Evolutionary conservation across 1,140 invertebrate genomes (phyloP).

Genomic region (Linepithema humile): DNA sequence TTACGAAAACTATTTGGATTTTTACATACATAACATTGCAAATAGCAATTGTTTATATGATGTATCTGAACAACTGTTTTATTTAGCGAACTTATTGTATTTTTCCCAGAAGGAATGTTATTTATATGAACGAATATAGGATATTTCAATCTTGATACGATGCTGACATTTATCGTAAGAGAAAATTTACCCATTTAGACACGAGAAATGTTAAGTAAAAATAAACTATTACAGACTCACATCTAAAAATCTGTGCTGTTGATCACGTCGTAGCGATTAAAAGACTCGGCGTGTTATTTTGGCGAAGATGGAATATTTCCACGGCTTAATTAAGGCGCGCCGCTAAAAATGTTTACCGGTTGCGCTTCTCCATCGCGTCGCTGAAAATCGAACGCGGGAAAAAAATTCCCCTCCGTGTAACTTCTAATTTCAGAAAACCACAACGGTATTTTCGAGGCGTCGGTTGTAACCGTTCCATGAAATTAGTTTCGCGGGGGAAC

Average conservation of each 20-base stretch:
- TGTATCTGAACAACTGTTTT: not conserved
- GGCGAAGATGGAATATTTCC: not conserved
- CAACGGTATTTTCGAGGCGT: slow-evolving; percentile 71
- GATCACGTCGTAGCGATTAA: slow-evolving; percentile 18
- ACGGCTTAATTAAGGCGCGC: slow-evolving; percentile 22
- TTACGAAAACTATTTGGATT: not conserved
- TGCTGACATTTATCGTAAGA: too few species aligned
- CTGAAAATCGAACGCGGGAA: slow-evolving; percentile 20
- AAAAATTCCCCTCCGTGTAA: slow-evolving; percentile 49
- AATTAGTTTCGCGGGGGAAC: slow-evolving; percentile 71
- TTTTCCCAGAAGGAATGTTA: not conserved
- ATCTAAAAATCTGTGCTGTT: slow-evolving; percentile 13
- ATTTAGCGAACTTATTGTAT: not conserved
- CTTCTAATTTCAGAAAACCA: slow-evolving; percentile 70
- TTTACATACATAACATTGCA: not conserved
- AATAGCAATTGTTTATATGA: not conserved
- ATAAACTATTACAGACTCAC: not conserved
- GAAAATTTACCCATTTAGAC: not conserved
- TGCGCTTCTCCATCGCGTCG: slow-evolving; percentile 21
- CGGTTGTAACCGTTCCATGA: slow-evolving; percentile 70
- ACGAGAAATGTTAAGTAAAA: not conserved
- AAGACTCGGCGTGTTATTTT: slow-evolving; percentile 12
- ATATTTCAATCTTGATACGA: too few species aligned
- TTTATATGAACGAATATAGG: not conserved
- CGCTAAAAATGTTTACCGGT: slow-evolving; percentile 51